phyloP scores from a whole-genome alignment of 2,888 invertebrate genomes.

The Pseudeuparius sepicola region DNA sequence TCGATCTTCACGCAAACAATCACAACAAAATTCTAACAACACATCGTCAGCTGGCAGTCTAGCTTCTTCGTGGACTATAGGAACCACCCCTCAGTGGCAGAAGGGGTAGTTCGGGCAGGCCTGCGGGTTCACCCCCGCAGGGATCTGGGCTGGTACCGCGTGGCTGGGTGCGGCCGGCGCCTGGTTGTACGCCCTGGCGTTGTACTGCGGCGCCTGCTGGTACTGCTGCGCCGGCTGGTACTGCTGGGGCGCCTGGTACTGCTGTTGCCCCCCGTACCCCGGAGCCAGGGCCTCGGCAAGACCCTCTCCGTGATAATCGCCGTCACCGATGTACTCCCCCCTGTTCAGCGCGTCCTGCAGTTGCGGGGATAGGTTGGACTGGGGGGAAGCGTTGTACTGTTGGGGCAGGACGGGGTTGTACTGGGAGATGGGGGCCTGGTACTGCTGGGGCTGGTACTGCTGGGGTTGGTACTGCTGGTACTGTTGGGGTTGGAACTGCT shows the following conservation, averaged over 20 bases:
- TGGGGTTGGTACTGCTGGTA: slow-evolving; percentile 15
- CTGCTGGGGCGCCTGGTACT: slow-evolving; percentile 11
- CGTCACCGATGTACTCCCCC: slow-evolving; percentile 33
- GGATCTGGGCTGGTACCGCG: slow-evolving; percentile 29
- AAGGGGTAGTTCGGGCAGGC: slow-evolving; percentile 34
- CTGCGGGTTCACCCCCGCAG: slow-evolving; percentile 31
- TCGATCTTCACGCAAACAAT: slow-evolving; percentile 21
- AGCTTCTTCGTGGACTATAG: slow-evolving; percentile 21
- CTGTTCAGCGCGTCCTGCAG: slow-evolving; percentile 31
- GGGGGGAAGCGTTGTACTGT: slow-evolving; percentile 25
- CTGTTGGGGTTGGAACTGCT: slow-evolving; percentile 18
- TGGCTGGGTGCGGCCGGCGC: slow-evolving; percentile 16
- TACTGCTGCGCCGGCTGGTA: slow-evolving; percentile 18
- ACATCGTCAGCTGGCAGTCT: slow-evolving; percentile 31
- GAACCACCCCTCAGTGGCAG: no score
- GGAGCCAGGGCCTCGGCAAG: slow-evolving; percentile 32
- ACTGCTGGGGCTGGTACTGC: slow-evolving; percentile 19
- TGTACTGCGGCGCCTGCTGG: slow-evolving; percentile 14
- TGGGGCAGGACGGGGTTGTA: slow-evolving; percentile 27
- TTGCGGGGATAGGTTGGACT: slow-evolving; percentile 26
- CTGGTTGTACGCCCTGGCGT: slow-evolving; percentile 9
- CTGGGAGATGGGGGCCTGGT: slow-evolving; percentile 22
- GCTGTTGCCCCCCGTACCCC: slow-evolving; percentile 19
- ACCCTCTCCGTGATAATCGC: slow-evolving; percentile 33
- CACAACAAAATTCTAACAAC: slow-evolving; percentile 24